A percentile compares a stretch with the other conserved stretches of the same genome.
Evolutionary conservation across 2,888 invertebrate species (phyloP).

Genomic region (Actias luna): DNA sequence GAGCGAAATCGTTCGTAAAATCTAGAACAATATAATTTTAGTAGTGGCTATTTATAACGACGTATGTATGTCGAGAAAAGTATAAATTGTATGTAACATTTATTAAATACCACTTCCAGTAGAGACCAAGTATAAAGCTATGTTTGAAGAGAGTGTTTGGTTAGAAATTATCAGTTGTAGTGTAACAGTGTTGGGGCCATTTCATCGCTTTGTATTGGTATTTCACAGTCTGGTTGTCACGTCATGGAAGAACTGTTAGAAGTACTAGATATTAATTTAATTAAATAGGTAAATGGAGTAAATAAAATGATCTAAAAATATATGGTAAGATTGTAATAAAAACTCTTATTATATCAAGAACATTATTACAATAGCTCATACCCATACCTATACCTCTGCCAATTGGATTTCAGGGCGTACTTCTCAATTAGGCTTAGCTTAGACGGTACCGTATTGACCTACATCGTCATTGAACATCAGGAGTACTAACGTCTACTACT

Average conservation of each 20-base stretch:
- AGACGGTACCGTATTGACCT: too few relatives aligned
- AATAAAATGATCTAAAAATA: not conserved
- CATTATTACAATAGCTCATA: too few relatives aligned
- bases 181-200: not conserved
- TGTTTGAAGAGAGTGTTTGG: not conserved
- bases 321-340: too few relatives aligned
- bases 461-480: too few relatives aligned
- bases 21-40: too few relatives aligned
- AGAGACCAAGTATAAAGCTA: not conserved
- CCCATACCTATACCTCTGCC: too few relatives aligned
- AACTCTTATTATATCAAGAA: too few relatives aligned
- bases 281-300: not conserved
- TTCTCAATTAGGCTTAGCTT: too few relatives aligned
- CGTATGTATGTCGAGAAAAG: not conserved
- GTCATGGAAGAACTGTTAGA: not conserved
- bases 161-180: slow-evolving; percentile 7
- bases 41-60: not conserved
- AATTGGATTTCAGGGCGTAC: too few relatives aligned
- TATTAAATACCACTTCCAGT: not conserved
- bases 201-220: slow-evolving; percentile 2
- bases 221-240: slow-evolving; percentile 7
- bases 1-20: too few relatives aligned
- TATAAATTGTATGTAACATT: not conserved
- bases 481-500: too few relatives aligned
- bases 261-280: not conserved